A percentile compares a stretch with the other conserved stretches of the same genome.
Evolutionary conservation across 2,113 vertebrate genomes (phyloP).

Genomic region (Burhinus oedicnemus): DNA sequence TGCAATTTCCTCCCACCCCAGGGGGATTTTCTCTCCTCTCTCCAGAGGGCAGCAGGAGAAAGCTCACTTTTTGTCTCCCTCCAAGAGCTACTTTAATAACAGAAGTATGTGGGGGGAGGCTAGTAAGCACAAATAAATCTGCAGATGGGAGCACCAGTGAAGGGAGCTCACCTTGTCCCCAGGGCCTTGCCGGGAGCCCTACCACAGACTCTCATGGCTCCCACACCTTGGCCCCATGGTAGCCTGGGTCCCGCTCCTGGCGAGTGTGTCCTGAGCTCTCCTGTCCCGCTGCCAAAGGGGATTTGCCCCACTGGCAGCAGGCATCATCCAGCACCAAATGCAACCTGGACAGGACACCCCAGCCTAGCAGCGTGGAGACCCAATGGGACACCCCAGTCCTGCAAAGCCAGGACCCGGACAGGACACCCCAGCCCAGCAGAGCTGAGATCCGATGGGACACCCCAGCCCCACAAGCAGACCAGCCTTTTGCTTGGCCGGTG

Average conservation of each 20-base stretch:
- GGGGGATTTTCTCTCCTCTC: neutral
- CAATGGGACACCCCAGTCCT: neutral
- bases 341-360: neutral
- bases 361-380: neutral
- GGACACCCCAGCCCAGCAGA: neutral
- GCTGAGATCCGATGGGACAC: neutral
- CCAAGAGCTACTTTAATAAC: neutral
- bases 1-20: conserved; percentile 42
- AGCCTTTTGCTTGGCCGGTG: neutral
- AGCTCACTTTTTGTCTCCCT: neutral
- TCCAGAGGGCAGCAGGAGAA: neutral
- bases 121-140: neutral
- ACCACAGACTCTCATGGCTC: neutral
- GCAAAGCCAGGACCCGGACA: rapidly evolving
- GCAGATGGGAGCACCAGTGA: rapidly evolving
- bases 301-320: neutral
- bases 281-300: neutral
- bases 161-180: neutral
- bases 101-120: neutral
- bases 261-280: neutral
- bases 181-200: neutral
- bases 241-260: rapidly evolving
- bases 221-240: rapidly evolving
- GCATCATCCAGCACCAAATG: rapidly evolving
- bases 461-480: neutral